phyloP scores from a whole-genome alignment of 2,888 invertebrate species.

The Cephonodes hylas region DNA sequence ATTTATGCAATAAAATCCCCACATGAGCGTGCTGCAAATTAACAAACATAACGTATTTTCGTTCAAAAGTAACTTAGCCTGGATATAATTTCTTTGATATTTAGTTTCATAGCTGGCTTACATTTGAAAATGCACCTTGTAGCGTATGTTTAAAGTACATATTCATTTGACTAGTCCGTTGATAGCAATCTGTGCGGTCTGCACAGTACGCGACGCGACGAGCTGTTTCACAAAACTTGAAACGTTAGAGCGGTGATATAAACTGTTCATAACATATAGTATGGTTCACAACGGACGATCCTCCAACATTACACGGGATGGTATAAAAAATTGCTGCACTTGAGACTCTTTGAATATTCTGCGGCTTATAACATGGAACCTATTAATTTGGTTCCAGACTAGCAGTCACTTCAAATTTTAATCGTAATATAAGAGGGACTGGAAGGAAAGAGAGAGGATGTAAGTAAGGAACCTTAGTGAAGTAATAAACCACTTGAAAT shows the following conservation, averaged over 20 bases:
- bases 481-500: no score
- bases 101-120: constrained; percentile 22
- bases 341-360: neutral
- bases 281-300: neutral
- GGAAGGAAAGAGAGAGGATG: no score
- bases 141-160: neutral
- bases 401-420: no score
- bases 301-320: neutral
- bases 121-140: constrained; percentile 16
- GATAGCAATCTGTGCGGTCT: constrained; percentile 29
- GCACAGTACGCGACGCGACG: constrained; percentile 21
- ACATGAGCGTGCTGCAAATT: constrained; percentile 4
- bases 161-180: constrained; percentile 6
- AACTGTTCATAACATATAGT: neutral
- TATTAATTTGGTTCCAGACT: no score
- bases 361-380: no score
- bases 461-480: no score
- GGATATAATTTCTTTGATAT: constrained; percentile 35
- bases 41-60: constrained; percentile 17
- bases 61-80: constrained; percentile 16
- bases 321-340: neutral
- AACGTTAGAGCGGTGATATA: constrained; percentile 19
- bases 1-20: constrained; percentile 7
- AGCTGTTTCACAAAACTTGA: constrained; percentile 30
- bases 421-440: no score